Percentiles rank a stretch among this genome's conserved stretches.
Conservation (phyloP, 2,888 invertebrate genomes). For the Carterocephalus palaemon region DNA sequence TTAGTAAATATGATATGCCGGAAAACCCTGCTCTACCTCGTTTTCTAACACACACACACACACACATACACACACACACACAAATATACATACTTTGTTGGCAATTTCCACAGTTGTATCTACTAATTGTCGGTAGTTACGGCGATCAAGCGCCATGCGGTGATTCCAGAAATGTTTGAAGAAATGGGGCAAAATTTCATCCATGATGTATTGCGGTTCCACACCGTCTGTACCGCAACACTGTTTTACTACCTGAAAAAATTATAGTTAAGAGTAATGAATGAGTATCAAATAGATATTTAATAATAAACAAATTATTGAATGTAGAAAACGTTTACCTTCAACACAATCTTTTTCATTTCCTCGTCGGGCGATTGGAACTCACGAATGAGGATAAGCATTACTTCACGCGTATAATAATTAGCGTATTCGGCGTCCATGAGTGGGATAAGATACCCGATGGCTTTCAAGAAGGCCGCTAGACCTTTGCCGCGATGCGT, state of each 20-base stretch:
- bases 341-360: conserved; percentile 99
- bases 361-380: conserved; percentile 99
- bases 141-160: conserved; percentile 98
- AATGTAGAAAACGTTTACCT: conserved; percentile 75
- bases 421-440: conserved; percentile 99
- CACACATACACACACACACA: too few species aligned
- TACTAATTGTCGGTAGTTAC: conserved; percentile 98
- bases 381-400: conserved; percentile 97
- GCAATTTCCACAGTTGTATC: conserved; percentile 99
- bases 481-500: conserved; percentile 94
- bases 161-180: conserved; percentile 99
- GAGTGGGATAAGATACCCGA: conserved; percentile 98
- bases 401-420: conserved; percentile 99
- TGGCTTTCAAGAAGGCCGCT: conserved; percentile 99
- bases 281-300: too few species aligned
- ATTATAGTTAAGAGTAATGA: too few species aligned
- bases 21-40: too few species aligned
- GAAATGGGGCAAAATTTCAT: conserved; percentile 98
- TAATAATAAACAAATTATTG: conserved; percentile 3
- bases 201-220: conserved; percentile 99
- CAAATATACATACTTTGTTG: conserved; percentile 86
- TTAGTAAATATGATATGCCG: too few species aligned
- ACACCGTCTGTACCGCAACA: conserved; percentile 99
- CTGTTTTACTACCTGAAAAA: conserved; percentile 95
- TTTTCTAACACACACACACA: too few species aligned